Percentiles rank a stretch among this genome's conserved stretches.
Evolutionary conservation across 2,797 vertebrate species (phyloP).

Genomic region (Epinephelus malabaricus): DNA sequence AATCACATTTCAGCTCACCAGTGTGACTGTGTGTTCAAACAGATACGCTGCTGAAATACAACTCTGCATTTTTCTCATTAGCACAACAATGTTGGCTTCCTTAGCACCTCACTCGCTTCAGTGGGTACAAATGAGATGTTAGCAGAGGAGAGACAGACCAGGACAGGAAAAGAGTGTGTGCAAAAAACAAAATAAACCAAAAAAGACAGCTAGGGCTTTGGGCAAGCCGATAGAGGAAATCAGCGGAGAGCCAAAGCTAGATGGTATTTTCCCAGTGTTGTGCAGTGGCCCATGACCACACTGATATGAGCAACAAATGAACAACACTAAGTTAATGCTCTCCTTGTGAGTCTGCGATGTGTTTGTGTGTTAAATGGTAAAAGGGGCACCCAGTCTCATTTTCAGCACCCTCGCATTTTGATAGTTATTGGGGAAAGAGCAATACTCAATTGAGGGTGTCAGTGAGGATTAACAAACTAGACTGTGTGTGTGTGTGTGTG

Average conservation of each 20-base stretch:
- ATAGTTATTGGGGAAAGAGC: conserved; percentile 35
- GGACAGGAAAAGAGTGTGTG: conserved; percentile 37
- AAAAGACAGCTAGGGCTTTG: conserved; percentile 46
- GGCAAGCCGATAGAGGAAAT: conserved; percentile 49
- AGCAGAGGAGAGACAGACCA: conserved; percentile 40
- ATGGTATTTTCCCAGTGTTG: conserved; percentile 47
- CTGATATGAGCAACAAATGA: conserved; percentile 52
- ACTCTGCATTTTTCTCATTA: conserved; percentile 73
- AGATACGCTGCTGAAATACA: conserved; percentile 51
- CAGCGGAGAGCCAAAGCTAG: conserved; percentile 28
- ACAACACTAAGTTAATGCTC: conserved; percentile 34
- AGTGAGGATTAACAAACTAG: conserved; percentile 42
- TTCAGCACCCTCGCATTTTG: conserved; percentile 31
- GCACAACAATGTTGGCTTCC: conserved; percentile 61
- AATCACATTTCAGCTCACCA: conserved; percentile 58
- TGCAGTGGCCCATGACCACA: conserved; percentile 58
- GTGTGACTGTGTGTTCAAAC: conserved; percentile 56
- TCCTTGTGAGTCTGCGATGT: conserved; percentile 15
- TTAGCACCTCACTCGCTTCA: conserved; percentile 64
- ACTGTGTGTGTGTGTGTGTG: conserved; percentile 24
- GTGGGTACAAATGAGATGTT: conserved; percentile 77
- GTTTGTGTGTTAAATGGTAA: conserved; percentile 22
- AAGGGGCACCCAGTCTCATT: conserved; percentile 11
- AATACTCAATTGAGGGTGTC: conserved; percentile 23
- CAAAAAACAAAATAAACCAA: conserved; percentile 44